A percentile compares a stretch with the other conserved stretches of the same genome.
Conservation (phyloP, 2,113 vertebrate species). For the Felis chaus region DNA sequence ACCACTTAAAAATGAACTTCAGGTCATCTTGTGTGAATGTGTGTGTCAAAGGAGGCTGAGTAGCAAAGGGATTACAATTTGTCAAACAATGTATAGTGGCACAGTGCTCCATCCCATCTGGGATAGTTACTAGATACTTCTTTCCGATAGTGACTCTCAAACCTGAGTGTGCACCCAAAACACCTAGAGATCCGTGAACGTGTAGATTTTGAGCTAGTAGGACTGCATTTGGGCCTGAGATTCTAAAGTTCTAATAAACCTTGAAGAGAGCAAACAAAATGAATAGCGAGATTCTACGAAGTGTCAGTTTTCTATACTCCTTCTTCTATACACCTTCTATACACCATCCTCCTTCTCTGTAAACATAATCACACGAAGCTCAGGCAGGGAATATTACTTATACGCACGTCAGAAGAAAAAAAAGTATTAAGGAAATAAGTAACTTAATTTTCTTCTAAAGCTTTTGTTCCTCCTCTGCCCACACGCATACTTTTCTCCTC, state of each 20-base stretch:
- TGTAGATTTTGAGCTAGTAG: neutral
- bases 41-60: neutral
- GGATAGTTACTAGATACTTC: neutral
- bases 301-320: neutral
- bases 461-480: neutral
- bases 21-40: neutral
- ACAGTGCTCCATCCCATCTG: no score
- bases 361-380: neutral
- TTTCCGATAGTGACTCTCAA: neutral
- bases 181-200: neutral
- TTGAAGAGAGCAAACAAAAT: neutral
- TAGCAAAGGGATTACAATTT: neutral
- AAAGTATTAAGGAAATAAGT: neutral
- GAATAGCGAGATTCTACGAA: neutral
- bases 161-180: neutral
- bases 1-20: neutral
- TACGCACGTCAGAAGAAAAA: neutral
- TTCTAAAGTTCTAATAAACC: neutral
- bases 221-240: neutral
- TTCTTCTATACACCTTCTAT: neutral
- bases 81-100: neutral
- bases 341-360: neutral
- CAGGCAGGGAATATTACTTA: neutral
- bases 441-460: neutral
- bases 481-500: neutral